Evolutionary conservation across 2,888 invertebrate species (phyloP), one percentile per base, ranked within the genome.

Genomic region (Meiosimyza decipiens): DNA sequence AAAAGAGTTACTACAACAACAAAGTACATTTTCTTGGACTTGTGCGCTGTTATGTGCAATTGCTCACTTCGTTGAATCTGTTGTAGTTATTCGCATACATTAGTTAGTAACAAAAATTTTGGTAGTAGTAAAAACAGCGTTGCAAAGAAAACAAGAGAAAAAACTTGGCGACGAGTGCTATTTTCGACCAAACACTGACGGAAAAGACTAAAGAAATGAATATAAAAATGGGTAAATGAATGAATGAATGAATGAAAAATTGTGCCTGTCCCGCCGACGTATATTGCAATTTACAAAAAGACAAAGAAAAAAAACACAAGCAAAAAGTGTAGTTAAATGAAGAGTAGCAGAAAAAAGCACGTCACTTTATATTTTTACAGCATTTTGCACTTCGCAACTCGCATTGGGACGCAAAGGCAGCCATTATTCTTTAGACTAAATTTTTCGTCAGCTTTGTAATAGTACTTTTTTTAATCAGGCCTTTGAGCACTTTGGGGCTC

Each of bases 231-330:
- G 28, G 52, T 66, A 28, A 64, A 51, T 9, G 28, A 59, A 15
- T 18, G 28, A 63, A 63, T 47, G 63, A 62, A 62, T 40, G 62
- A 62, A 62, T 28, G 28, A 54, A 66, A 57, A 57, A 55, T 69
- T 57, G 18, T 28, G 68, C 59, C 68, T 28, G 47, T 47, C 50
- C 28, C 57, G 68, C 57, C 49, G 59, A 69, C 68, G 60, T 60
- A 22, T 40, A 40, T 40, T 59, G 15, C 68, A 69, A 69, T 69
- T 69, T 60, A 69, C 60, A 22, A 59, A 51, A 59, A 28, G 15
- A 49, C 6, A 60, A 60, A 18, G 33, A 9, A 9, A 40, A 6
- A 40, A 5, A 28, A 59, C 54, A 54, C 55, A 16, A 55, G 55
- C 55, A 55, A 40, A 40, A 40, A 22, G 55, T 16, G 55, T 18